Base-by-base conservation (phyloP, 2,888 invertebrate species). In the Drosophila putrida region DNA sequence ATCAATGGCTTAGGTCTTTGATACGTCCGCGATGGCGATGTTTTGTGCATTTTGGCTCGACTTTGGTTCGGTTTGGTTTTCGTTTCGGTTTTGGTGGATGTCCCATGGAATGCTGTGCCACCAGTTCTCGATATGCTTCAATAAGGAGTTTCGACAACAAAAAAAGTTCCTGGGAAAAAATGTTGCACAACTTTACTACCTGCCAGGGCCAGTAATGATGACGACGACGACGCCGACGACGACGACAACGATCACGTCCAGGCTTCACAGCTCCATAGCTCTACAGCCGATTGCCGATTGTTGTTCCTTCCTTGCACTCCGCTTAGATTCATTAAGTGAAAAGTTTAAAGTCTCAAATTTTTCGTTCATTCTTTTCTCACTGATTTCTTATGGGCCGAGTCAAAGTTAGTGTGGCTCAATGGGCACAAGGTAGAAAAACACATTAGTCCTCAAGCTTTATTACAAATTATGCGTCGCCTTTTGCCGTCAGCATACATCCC, bases 1-100 rank as follows among this genome's bases (percentile, higher is more conserved):
- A 85, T 86, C 89, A 86, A 86, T 86, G 83, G 78, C 74, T 80
- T 89, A 81, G 89, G 84, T 72, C 85, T 89, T 89, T 86, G 89
- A 85, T 86, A 82, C 82, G 66, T 83, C 89, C 78, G 84, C 86
- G 63, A 59, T 70, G 82, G 61, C 77, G 67, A 73, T 71, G 61
- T 66, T 20, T 20, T 57, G 28, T 86, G 81, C 80, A 81, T 82
- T 82, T 73, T 69, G 60, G 65, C 61, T 66, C 49, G 9, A 49
- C 44, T 49, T 60, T 62, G 47, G 53, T 59, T 55, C 31, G 54
- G 28, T 46, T 39, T 63, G 64, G 69, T 57, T 78, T 68, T 39
- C 62, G 69, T 57, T 78, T 68, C 36, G 58, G 64, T 67, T 57
- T 78, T 70, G 87, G 86, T 86, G 88, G 86, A 86, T 86, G 88